Base-by-base conservation (phyloP, 2,888 invertebrate genomes). In the Lacanobia oleracea region DNA sequence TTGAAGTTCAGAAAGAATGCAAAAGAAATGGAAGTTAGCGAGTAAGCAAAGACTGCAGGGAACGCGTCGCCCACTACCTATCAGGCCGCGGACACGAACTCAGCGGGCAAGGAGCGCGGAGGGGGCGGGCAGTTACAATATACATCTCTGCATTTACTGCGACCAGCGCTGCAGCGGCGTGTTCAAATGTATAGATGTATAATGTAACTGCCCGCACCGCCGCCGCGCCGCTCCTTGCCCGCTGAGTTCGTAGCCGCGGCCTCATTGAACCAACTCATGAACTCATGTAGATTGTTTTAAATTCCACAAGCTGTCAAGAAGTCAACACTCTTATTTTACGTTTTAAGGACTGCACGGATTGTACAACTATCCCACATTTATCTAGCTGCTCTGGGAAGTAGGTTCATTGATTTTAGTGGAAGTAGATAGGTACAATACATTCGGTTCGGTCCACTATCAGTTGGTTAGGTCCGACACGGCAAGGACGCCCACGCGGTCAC, bases 401-500 rank as follows among this genome's bases (percentile, higher is more conserved):
- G 12, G 43, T 14, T 12, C 12, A 43, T 12, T 43, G 12, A 12
- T 43, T 18, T 48, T 6, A 33, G 33, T 33, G 33, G 33, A 33
- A 33, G 33, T 33, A 33, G 33, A 33, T 33, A 45, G 18, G 4
- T 37, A 51, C 48, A 51, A 73, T 51, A 21, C 27, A 56, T 48
- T 61, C 18, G 14, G 4, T 27, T 40, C 40, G 18, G 56, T 48
- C 23, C 14, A 33, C 53, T 45, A 56, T 18, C 57, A 45, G 56
- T 72, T 79, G 68, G 73, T 73, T 74, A 77, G 64, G 37, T 61
- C 45, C 43, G n/a, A 53, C 23, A 62, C 67, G 75, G 83, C 91
- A 92, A 93, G 93, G 92, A 87, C 92, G 88, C 79, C 75, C 79
- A 84, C 81, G 87, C 91, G 93, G 92, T 92, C 93, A 93, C 89